These are phyloP conservation scores for Drosophila nannoptera DNA, from an alignment of 1,140 invertebrate species.

Conservation along the genomic window DNA sequence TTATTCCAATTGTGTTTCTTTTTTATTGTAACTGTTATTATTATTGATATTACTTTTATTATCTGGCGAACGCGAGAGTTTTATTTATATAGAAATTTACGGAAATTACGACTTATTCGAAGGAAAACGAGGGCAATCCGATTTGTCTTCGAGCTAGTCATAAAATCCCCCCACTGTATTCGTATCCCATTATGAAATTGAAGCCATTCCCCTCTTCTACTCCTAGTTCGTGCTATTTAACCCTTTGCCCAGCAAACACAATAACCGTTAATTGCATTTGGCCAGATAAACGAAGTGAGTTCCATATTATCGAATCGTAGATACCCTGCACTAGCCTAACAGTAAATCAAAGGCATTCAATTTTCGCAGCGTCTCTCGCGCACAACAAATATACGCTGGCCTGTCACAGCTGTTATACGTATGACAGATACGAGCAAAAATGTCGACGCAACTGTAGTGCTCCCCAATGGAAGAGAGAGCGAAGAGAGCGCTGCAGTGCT, in stretches of 20 bases:
- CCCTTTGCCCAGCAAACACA: constrained; percentile 29
- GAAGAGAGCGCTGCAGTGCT: no score
- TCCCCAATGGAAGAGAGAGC: constrained; percentile 5
- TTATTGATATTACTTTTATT: not conserved
- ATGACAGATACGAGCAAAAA: constrained; percentile 5
- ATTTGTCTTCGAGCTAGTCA: constrained; percentile 23
- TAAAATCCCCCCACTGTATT: not conserved
- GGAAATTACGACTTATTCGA: constrained; percentile 8
- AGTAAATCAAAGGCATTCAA: no score
- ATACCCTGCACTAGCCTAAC: not conserved
- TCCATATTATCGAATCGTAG: not conserved
- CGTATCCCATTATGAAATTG: constrained; percentile 21
- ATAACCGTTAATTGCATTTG: constrained; percentile 33
- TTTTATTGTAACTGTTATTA: not conserved
- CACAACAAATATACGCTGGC: no score
- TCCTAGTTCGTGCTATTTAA: constrained; percentile 14
- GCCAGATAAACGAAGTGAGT: not conserved
- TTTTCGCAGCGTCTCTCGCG: no score
- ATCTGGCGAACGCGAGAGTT: constrained; percentile 23
- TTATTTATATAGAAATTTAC: constrained; percentile 6
- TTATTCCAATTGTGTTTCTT: constrained; percentile 36
- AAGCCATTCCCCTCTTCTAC: not conserved
- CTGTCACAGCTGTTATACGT: not conserved
- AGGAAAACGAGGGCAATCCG: constrained; percentile 35
- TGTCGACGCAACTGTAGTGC: constrained; percentile 7